phyloP scores from a whole-genome alignment of 2,113 vertebrate genomes.

The Xiphophorus maculatus region DNA sequence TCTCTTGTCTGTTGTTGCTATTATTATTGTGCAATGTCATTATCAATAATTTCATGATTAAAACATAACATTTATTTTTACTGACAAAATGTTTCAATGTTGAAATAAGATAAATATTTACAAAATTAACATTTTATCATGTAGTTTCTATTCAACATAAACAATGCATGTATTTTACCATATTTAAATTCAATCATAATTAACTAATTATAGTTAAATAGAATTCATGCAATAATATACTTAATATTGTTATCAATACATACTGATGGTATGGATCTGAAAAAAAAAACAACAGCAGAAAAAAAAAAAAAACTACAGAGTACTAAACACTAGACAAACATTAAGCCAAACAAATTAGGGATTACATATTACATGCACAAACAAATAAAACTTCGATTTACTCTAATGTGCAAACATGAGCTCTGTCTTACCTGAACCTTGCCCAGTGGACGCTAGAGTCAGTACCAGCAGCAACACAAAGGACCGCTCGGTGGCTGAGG shows the following conservation, averaged over 20 bases:
- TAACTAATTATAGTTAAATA: no score
- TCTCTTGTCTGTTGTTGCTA: no score
- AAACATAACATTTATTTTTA: not conserved
- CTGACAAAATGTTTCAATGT: not conserved
- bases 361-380: not conserved
- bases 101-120: not conserved
- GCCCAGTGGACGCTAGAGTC: constrained; percentile 58
- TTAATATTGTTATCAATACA: no score
- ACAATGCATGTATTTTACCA: no score
- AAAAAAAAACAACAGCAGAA: no score
- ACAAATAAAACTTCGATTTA: not conserved
- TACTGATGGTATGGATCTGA: no score
- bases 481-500: constrained; percentile 38
- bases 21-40: not conserved
- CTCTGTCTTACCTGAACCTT: constrained; percentile 69
- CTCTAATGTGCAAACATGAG: not conserved
- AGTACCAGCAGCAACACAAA: constrained; percentile 60
- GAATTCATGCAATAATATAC: no score
- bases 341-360: no score
- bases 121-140: no score
- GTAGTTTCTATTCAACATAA: no score
- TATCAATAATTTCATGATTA: not conserved
- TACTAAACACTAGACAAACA: no score
- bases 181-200: no score
- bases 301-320: not conserved